Conservation (phyloP, 2,797 vertebrate genomes). For the Oreochromis grahami region DNA sequence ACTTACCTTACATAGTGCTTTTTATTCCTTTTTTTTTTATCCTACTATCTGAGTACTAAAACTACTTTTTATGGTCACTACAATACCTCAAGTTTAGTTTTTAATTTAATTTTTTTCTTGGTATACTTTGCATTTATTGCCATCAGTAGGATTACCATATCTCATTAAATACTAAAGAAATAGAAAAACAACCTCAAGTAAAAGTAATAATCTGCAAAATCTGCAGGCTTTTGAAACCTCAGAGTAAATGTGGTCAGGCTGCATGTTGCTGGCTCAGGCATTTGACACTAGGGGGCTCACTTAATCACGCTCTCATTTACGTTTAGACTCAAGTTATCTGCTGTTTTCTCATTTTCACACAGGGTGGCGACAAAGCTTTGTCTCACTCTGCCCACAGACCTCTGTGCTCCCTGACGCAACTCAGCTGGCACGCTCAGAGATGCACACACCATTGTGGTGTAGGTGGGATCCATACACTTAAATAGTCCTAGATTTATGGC, state of each 20-base stretch:
- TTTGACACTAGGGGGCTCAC: slow-evolving; percentile 40
- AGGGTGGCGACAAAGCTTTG: slow-evolving; percentile 41
- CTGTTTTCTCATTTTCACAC: slow-evolving; percentile 7
- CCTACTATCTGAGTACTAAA: background rate
- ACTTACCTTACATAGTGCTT: background rate
- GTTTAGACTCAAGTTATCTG: background rate
- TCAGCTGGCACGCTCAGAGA: background rate
- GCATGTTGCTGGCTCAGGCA: background rate
- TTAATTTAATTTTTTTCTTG: background rate
- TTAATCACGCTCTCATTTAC: background rate
- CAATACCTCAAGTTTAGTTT: background rate
- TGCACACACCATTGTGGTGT: background rate
- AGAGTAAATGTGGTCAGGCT: background rate
- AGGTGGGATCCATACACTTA: background rate
- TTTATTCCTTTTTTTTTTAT: background rate
- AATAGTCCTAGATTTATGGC: background rate
- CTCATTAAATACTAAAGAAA: background rate
- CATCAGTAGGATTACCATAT: background rate
- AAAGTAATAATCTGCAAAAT: background rate
- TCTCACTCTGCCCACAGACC: background rate
- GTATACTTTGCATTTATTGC: background rate
- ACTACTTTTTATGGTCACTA: background rate
- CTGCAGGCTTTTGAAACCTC: background rate
- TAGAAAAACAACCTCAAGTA: background rate
- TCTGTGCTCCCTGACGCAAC: background rate